Base-by-base conservation (phyloP, 2,888 invertebrate species). In the Margaritifera margaritifera region DNA sequence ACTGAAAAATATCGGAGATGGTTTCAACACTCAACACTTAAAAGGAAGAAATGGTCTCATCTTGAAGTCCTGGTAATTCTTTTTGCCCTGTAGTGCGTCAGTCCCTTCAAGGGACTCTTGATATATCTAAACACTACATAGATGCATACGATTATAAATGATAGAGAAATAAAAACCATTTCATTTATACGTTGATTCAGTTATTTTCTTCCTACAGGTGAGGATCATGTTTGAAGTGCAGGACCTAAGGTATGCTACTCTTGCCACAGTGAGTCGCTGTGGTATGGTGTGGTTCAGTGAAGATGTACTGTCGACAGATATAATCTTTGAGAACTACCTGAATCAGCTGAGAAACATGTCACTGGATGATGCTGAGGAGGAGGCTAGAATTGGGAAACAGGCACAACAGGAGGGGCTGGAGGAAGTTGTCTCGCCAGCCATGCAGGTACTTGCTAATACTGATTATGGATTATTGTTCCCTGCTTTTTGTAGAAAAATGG, bases 221-320 rank as follows among this genome's bases (percentile, higher is more conserved):
- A 84, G 91, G 53, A 91, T 91, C 74, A 91, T 91, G 89, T 91
- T 91, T 84, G 91, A 93, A 91, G 95, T 95, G 2, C 98, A 99
- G 93, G 99, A 99, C 91, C 91, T 99, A 86, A 97, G 96, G 90
- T 99, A 96, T 90, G 99, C 99, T 0, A 99, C 99, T 0, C 92
- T 99, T 78, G 99, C 99, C 24, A 99, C 99, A 0, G 99, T 99
- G 0, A 98, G 98, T 6, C 96, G 99, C 90, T 99, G 99, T 90
- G 99, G 99, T 78, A 99, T 99, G 99, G 98, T 99, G 58, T 99
- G 99, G 99, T 99, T 99, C 93, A 98, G 97, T 18, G 99, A 99
- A 90, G 99, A 99, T 90, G 98, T 99, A 0, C 93, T 99, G 8
- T 96, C 97, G 0, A 96, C 97, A 0, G 99, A 99, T 90, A 99